These are phyloP conservation scores for Ricordea florida DNA, from an alignment of 92 coral and sea anemone species.

Conservation along the genomic window DNA sequence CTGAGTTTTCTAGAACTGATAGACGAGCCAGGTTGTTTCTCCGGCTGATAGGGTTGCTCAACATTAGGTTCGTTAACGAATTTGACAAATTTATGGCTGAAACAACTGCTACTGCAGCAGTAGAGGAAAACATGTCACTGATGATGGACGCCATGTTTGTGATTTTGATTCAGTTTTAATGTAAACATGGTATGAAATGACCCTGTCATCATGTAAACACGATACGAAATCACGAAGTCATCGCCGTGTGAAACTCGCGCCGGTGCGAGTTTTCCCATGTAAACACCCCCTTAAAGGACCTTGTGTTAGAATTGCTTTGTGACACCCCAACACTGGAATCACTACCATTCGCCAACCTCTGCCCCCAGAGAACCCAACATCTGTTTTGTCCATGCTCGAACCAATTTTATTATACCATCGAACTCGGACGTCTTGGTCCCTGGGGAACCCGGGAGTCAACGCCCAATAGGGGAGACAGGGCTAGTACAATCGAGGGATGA, in stretches of 20 bases:
- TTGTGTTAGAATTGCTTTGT: neutral
- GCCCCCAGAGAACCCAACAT: neutral
- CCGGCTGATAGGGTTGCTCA: neutral
- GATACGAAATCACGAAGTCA: slow-evolving; percentile 3
- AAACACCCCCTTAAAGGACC: neutral
- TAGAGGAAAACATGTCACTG: neutral
- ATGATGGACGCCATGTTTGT: slow-evolving; percentile 5
- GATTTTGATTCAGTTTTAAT: slow-evolving; percentile 9
- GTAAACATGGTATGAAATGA: slow-evolving; percentile 13
- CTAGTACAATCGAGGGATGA: neutral
- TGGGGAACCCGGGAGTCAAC: neutral
- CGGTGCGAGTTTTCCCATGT: neutral
- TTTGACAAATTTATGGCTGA: slow-evolving; percentile 21
- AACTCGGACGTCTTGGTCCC: slow-evolving; percentile 12
- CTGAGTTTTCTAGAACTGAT: neutral
- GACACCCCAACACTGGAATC: too few species aligned
- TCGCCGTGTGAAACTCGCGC: neutral
- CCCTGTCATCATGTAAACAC: neutral
- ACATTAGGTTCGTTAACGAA: neutral
- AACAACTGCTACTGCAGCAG: slow-evolving; percentile 17
- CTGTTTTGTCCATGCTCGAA: neutral
- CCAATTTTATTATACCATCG: slow-evolving; percentile 5
- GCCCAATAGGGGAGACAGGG: neutral
- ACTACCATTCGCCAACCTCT: too few species aligned
- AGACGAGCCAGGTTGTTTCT: neutral